These are phyloP conservation scores for Pogonophryne albipinna DNA, from an alignment of 2,797 vertebrate genomes.

Conservation along the genomic window DNA sequence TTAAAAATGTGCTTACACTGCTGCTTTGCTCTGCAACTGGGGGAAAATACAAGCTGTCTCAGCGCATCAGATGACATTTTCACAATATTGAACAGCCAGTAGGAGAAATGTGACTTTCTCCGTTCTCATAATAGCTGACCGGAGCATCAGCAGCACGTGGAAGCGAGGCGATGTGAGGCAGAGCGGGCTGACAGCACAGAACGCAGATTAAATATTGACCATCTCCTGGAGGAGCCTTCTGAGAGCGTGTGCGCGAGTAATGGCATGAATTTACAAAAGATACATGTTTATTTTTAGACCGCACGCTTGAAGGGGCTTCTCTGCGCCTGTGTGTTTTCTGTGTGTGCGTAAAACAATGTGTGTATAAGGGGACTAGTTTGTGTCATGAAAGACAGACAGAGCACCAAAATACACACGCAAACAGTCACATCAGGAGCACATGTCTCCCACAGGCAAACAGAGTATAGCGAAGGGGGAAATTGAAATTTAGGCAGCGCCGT, in stretches of 20 bases:
- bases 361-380: background rate
- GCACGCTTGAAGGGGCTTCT: slow-evolving; percentile 50
- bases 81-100: slow-evolving; percentile 46
- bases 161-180: slow-evolving; percentile 25
- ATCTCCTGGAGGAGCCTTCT: slow-evolving; percentile 59
- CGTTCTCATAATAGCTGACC: slow-evolving; percentile 67
- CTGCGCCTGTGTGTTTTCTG: slow-evolving; percentile 16
- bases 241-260: slow-evolving; percentile 49
- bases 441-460: slow-evolving; percentile 64
- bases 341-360: background rate
- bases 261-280: slow-evolving; percentile 62
- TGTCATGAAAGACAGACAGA: slow-evolving; percentile 12
- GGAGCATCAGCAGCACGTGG: slow-evolving; percentile 29
- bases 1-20: slow-evolving; percentile 41
- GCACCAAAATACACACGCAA: slow-evolving; percentile 4
- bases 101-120: slow-evolving; percentile 59
- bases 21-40: slow-evolving; percentile 31
- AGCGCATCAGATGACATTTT: slow-evolving; percentile 75
- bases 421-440: slow-evolving; percentile 30
- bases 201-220: slow-evolving; percentile 78
- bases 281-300: slow-evolving; percentile 74
- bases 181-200: slow-evolving; percentile 34
- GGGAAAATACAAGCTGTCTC: slow-evolving; percentile 66
- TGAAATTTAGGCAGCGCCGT: slow-evolving; percentile 51
- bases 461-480: slow-evolving; percentile 40